Evolutionary conservation across 2,797 vertebrate species (phyloP), one percentile per base, ranked within the genome.

Genomic region (Nannoperca australis): DNA sequence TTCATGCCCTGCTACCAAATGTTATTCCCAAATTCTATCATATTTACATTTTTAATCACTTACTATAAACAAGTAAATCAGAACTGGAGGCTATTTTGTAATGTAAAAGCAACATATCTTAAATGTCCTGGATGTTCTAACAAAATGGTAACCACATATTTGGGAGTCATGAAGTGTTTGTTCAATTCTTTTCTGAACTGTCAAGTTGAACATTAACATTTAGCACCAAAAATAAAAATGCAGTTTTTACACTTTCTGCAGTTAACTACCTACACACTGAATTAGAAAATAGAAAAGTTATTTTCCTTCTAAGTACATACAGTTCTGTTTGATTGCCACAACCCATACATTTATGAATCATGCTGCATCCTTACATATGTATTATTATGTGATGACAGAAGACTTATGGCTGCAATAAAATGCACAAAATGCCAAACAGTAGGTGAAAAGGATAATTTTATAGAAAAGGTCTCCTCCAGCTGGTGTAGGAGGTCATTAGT

Each of bases 401-500:
- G 7, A 58, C 11, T 9, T 65, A 30, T 20, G 8, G 24, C 24
- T 22, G 51, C 61, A 59, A 70, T 34, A 50, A 32, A 45, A 63
- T 34, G 18, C 47, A 70, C 22, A 70, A 70, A 72, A 79, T 56
- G 56, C 44, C 63, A 40, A 59, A 22, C 70, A 68, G 73, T 62
- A 45, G 70, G 78, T 74, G 56, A 56, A 67, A 73, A 70, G 38
- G 15, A 36, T 67, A 0, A 50, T 78, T 83, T 68, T 24, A 58
- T 49, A 20, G 64, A 27, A 63, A 66, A 67, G 83, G 74, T 87
- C 65, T 32, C 63, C 66, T 79, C 27, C 68, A 58, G 62, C 68
- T 55, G 53, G 38, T 62, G 63, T 53, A 9, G 51, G 63, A 67
- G 22, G 58, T 84, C 70, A 77, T 84, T 88, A 70, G 71, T 76